Conservation (phyloP, 2,113 vertebrate species). For the Menidia beryllina region DNA sequence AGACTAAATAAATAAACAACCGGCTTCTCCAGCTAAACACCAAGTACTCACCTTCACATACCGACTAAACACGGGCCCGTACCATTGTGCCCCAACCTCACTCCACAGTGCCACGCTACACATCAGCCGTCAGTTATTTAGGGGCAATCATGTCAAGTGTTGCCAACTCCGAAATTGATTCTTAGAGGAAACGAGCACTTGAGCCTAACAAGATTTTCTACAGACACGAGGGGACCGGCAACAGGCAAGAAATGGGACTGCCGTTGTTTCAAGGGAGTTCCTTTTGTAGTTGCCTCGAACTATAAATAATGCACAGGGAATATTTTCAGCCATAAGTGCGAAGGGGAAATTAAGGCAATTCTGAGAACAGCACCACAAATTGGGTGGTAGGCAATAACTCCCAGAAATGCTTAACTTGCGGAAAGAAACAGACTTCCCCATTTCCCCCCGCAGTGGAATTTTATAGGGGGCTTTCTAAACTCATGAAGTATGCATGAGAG, state of each 20-base stretch:
- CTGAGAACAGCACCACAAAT: constrained; percentile 6
- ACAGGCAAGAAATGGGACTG: constrained; percentile 42
- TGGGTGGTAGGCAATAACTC: constrained; percentile 15
- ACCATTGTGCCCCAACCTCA: constrained; percentile 27
- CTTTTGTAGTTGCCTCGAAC: constrained; percentile 36
- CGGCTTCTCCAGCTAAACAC: constrained; percentile 1
- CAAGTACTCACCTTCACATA: not conserved
- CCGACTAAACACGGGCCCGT: constrained; percentile 14
- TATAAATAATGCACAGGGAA: constrained; percentile 25
- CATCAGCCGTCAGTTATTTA: constrained; percentile 51
- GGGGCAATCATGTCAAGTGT: constrained; percentile 57
- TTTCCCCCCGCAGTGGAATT: constrained; percentile 43
- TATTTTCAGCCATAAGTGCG: constrained; percentile 25
- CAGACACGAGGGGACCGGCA: constrained; percentile 26
- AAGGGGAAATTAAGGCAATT: constrained; percentile 26
- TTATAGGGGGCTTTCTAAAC: constrained; percentile 23
- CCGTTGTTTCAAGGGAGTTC: constrained; percentile 40
- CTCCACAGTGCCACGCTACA: constrained; percentile 22
- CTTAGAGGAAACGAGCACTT: constrained; percentile 25
- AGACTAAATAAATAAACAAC: not conserved
- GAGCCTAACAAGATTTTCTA: constrained; percentile 26
- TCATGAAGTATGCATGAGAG: constrained; percentile 72
- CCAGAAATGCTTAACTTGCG: constrained; percentile 45
- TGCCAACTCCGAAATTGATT: constrained; percentile 43
- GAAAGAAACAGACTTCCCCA: constrained; percentile 46